These are phyloP conservation scores for Drosophila neoperkinsi DNA, from an alignment of 2,888 invertebrate genomes.

Conservation along the genomic window DNA sequence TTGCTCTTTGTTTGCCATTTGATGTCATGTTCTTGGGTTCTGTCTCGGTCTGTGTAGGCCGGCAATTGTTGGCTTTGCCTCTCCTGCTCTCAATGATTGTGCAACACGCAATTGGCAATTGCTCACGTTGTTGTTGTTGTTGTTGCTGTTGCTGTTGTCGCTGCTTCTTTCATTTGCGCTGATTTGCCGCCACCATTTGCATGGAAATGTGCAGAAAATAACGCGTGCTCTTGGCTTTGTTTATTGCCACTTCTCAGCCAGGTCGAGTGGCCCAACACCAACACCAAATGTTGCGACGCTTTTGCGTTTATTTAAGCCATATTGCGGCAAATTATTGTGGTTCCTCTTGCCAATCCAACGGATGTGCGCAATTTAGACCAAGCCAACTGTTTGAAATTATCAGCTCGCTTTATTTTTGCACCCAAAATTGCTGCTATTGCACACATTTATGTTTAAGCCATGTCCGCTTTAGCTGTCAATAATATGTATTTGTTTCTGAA, in stretches of 20 bases:
- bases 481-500: conserved; percentile 1
- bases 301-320: conserved; percentile 73
- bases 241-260: conserved; percentile 59
- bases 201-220: conserved; percentile 75
- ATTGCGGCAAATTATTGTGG: conserved; percentile 72
- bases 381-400: conserved; percentile 52
- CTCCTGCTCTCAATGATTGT: conserved; percentile 66
- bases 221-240: conserved; percentile 75
- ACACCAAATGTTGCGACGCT: conserved; percentile 17
- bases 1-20: conserved; percentile 78
- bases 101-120: conserved; percentile 70
- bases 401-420: conserved; percentile 42
- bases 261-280: conserved; percentile 33
- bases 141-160: conserved; percentile 28
- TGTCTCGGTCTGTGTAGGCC: conserved; percentile 55
- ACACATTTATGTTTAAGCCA: conserved; percentile 37
- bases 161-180: conserved; percentile 69
- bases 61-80: conserved; percentile 42
- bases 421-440: conserved; percentile 14
- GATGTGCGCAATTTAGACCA: conserved; percentile 70
- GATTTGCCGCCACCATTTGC: conserved; percentile 76
- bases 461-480: conserved; percentile 29
- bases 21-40: conserved; percentile 72
- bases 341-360: conserved; percentile 55
- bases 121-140: conserved; percentile 24